These are phyloP conservation scores for Chaenodraco wilsoni DNA, from an alignment of 2,797 vertebrate species.

Conservation along the genomic window DNA sequence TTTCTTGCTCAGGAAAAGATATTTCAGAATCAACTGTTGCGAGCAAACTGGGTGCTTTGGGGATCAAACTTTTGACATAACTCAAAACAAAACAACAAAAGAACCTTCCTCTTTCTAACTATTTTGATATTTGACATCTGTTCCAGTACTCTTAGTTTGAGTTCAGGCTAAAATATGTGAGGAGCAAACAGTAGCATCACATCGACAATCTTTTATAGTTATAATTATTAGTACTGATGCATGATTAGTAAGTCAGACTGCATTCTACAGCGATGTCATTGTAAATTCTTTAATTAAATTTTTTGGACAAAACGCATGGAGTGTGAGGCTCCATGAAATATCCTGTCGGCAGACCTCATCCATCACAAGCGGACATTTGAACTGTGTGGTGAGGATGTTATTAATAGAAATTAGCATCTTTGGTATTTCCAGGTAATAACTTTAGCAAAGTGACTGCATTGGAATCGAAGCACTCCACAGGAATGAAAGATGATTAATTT, in stretches of 20 bases:
- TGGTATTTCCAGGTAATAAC: constrained; percentile 52
- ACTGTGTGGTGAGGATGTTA: constrained; percentile 49
- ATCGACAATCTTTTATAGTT: neutral
- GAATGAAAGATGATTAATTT: constrained; percentile 9
- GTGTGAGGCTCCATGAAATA: constrained; percentile 43
- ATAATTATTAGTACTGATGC: neutral
- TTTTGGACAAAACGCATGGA: neutral
- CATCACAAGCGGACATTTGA: constrained; percentile 59
- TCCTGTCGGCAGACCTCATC: constrained; percentile 58
- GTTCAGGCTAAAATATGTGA: constrained; percentile 4
- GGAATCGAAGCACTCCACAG: constrained; percentile 34
- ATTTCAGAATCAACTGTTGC: neutral
- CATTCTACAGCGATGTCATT: constrained; percentile 20
- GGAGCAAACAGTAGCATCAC: neutral
- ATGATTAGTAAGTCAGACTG: constrained; percentile 23
- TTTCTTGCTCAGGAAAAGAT: neutral
- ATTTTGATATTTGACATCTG: neutral
- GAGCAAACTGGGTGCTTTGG: neutral
- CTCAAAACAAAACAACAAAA: neutral
- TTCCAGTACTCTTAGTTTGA: neutral
- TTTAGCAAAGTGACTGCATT: constrained; percentile 33
- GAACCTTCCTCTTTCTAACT: neutral
- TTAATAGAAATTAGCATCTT: constrained; percentile 64
- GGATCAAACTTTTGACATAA: constrained; percentile 3
- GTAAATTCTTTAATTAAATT: neutral